These are phyloP conservation scores for Corydoras maculifer DNA, from an alignment of 2,113 vertebrate species.

Conservation along the genomic window DNA sequence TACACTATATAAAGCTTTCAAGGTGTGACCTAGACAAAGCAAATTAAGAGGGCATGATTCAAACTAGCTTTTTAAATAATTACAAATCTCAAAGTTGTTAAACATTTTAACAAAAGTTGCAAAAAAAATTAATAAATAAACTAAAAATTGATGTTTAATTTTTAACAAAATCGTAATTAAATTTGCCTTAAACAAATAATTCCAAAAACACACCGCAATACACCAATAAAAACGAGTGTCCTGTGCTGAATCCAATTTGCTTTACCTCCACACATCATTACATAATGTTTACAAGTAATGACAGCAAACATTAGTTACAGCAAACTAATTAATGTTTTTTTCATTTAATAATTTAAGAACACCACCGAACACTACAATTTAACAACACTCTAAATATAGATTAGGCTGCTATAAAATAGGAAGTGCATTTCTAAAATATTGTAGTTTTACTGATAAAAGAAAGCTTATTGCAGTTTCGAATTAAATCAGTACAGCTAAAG, in stretches of 20 bases:
- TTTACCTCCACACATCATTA: no score
- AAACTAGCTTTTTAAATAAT: not conserved
- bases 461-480: constrained; percentile 34
- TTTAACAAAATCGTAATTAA: not conserved
- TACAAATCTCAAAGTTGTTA: not conserved
- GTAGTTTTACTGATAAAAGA: constrained; percentile 15
- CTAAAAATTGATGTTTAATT: not conserved
- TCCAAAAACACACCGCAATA: no score
- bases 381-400: not conserved
- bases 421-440: not conserved
- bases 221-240: no score
- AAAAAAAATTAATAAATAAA: no score
- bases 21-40: constrained; percentile 15
- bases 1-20: not conserved
- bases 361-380: no score
- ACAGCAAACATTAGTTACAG: not conserved
- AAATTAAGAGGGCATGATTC: not conserved
- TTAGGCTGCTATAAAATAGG: not conserved
- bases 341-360: not conserved
- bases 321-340: not conserved
- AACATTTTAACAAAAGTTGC: no score
- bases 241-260: no score
- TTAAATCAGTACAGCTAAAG: constrained; percentile 44
- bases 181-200: not conserved
- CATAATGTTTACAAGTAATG: no score